phyloP scores from a whole-genome alignment of 2,888 invertebrate species.

The Argynnis bischoffii region DNA sequence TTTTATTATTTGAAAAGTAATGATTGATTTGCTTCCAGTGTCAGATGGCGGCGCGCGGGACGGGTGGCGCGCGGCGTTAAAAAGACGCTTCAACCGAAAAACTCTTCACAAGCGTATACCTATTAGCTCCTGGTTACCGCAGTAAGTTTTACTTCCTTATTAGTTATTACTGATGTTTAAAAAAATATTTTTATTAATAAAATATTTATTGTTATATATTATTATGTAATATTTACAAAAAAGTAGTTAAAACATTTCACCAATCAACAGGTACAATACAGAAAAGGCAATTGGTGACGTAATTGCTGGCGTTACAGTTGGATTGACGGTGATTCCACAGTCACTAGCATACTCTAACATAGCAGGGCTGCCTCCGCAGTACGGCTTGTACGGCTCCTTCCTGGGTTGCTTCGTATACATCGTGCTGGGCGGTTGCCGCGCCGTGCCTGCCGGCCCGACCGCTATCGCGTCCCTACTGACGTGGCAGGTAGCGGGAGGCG shows the following conservation, averaged over 20 bases:
- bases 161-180: neutral
- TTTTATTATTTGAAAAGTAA: neutral
- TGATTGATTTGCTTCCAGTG: slow-evolving; percentile 60
- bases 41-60: slow-evolving; percentile 64
- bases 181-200: neutral
- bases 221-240: too few species aligned
- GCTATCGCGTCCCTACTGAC: slow-evolving; percentile 95
- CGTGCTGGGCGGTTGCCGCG: slow-evolving; percentile 94
- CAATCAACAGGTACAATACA: slow-evolving; percentile 79
- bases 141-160: slow-evolving; percentile 50
- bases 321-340: slow-evolving; percentile 96
- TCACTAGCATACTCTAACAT: slow-evolving; percentile 91
- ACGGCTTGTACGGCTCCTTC: slow-evolving; percentile 97
- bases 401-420: slow-evolving; percentile 95
- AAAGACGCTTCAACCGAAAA: slow-evolving; percentile 85
- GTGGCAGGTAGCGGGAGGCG: slow-evolving; percentile 87
- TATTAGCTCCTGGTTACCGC: slow-evolving; percentile 89
- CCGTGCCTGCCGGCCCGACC: slow-evolving; percentile 95
- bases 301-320: slow-evolving; percentile 95
- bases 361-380: slow-evolving; percentile 90
- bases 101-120: slow-evolving; percentile 89
- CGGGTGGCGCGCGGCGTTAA: slow-evolving; percentile 68
- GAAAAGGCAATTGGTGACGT: slow-evolving; percentile 91
- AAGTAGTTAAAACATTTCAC: neutral
- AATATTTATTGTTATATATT: neutral